Evolutionary conservation across 92 coral and sea anemone species (phyloP).

Genomic region (Diadumene lineata): DNA sequence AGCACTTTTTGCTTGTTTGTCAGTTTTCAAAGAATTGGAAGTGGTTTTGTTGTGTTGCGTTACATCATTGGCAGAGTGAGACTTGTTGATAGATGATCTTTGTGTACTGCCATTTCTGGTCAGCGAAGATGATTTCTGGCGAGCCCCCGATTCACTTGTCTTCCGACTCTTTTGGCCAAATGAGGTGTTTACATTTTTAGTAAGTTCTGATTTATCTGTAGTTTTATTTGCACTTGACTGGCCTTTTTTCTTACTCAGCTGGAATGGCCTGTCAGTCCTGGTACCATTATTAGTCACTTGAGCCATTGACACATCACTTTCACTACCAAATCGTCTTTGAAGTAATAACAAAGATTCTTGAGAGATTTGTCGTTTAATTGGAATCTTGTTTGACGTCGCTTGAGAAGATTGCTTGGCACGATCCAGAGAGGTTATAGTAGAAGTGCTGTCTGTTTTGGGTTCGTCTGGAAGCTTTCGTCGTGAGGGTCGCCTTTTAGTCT

Average conservation of each 20-base stretch:
- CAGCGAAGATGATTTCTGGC: not conserved
- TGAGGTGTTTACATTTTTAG: not conserved
- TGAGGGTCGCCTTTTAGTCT: not conserved
- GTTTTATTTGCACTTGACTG: not conserved
- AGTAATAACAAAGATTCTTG: not conserved
- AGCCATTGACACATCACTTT: not conserved
- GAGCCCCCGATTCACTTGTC: not conserved
- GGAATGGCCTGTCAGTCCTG: constrained; percentile 7
- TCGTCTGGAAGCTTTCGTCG: constrained; percentile 21
- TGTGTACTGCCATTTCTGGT: not conserved
- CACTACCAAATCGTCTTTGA: constrained; percentile 4
- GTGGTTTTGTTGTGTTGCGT: not conserved
- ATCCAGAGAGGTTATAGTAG: not conserved
- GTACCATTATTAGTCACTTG: not conserved
- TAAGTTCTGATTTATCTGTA: not conserved
- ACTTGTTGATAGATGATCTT: not conserved
- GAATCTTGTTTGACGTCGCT: not conserved
- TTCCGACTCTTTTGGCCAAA: not conserved
- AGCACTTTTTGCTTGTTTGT: not conserved
- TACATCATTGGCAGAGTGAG: constrained; percentile 20
- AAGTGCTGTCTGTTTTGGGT: constrained; percentile 2
- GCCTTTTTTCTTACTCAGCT: not conserved
- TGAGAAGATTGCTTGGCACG: not conserved
- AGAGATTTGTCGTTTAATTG: not conserved
- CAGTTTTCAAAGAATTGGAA: not conserved